Conservation (phyloP, 1,140 invertebrate genomes). For the Drosophila mayri region DNA sequence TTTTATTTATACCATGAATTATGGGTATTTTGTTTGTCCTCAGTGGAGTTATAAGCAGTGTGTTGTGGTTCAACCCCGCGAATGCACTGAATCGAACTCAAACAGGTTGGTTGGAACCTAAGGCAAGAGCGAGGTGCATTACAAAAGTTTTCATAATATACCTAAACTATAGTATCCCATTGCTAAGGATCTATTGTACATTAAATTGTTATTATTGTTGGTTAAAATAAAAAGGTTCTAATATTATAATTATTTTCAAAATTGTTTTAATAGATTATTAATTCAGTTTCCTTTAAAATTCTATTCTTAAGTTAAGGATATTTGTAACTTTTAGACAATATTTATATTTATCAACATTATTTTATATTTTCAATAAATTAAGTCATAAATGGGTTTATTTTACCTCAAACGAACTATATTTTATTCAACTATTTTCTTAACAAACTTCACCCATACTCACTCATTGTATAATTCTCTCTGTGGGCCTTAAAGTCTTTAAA, state of each 20-base stretch:
- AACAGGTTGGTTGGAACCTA: slow-evolving; percentile 52
- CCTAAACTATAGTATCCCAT: too few relatives aligned
- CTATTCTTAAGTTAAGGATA: too few relatives aligned
- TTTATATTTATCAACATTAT: too few relatives aligned
- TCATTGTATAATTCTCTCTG: neutral
- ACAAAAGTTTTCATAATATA: neutral
- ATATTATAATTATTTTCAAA: too few relatives aligned
- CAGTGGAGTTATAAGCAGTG: slow-evolving; percentile 1
- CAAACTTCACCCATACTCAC: too few relatives aligned
- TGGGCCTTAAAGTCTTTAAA: neutral
- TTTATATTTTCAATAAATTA: neutral
- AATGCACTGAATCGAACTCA: slow-evolving; percentile 60
- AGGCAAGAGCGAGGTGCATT: slow-evolving; percentile 24
- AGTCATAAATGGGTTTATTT: neutral
- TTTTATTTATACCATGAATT: slow-evolving; percentile 18
- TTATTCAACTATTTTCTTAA: too few relatives aligned
- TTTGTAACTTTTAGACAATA: too few relatives aligned
- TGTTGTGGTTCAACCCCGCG: slow-evolving; percentile 7
- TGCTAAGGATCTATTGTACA: too few relatives aligned
- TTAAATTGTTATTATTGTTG: too few relatives aligned
- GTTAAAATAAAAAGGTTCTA: too few relatives aligned
- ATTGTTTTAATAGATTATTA: too few relatives aligned
- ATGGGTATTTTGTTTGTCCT: slow-evolving; percentile 9
- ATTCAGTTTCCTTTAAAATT: too few relatives aligned
- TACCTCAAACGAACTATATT: neutral